Evolutionary conservation across 2,113 vertebrate genomes (phyloP), one percentile per base, ranked within the genome.

Genomic region (Triplophysa siluroides): DNA sequence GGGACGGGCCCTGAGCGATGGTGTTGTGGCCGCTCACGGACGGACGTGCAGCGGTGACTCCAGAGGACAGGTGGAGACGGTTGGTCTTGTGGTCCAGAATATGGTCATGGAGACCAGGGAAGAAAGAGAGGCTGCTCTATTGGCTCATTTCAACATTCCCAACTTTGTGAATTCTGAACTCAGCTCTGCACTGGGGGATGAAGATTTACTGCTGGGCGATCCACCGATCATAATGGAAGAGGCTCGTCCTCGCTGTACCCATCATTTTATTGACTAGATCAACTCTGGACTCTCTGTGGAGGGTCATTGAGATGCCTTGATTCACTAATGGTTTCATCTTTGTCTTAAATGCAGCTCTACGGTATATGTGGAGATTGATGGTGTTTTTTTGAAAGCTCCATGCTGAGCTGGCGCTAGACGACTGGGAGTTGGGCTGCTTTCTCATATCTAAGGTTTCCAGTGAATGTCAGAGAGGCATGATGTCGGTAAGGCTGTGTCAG

Each of bases 121-220:
- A 1, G 92, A 91, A 33, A 91, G 92, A 63, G 92, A 93, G 65
- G 63, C 89, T 1, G 88, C 86, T 7, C 88, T 87, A 73, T 87
- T 93, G n/a, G 88, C 90, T 60, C 92, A 94, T 83, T 95, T 95
- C 74, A 93, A 94, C 84, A 94, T 96, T 66, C 95, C 95, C 23
- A 96, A 96, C 81, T 95, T 94, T 1, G 92, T 96, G 80, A 94
- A 93, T 86, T 93, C 92, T 0, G 94, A 95, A 63, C 92, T 92
- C 80, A 94, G 88, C 78, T 93, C 93, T 76, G 92, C 91, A 0
- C 85, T 94, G 80, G 92, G 91, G 11, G 95, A 95, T 19, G 94
- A 95, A 23, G 93, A 95, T 76, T 90, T 95, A 67, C 90, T 96
- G 76, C 92, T 95, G 79, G 91, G 92, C 0, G 92, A 94, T 52